These are phyloP conservation scores for Priocnemis perturbator DNA, from an alignment of 2,888 invertebrate genomes.

Conservation along the genomic window DNA sequence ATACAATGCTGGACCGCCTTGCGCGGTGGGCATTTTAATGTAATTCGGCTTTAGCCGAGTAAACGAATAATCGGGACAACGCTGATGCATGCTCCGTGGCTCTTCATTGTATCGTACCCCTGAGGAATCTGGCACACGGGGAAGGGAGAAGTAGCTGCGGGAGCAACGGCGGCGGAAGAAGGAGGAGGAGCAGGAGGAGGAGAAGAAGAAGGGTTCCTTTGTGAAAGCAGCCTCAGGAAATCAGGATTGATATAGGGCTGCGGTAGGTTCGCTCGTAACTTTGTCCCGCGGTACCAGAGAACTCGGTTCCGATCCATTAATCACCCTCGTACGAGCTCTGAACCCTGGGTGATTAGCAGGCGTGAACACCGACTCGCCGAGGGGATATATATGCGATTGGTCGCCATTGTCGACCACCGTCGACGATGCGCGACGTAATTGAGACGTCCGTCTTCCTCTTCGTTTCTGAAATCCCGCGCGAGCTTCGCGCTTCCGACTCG, in stretches of 20 bases:
- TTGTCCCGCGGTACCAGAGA: conserved; percentile 55
- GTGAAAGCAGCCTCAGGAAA: conserved; percentile 62
- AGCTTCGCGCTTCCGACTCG: neutral
- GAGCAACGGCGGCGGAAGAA: conserved; percentile 25
- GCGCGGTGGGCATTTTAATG: conserved; percentile 37
- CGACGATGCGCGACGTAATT: conserved; percentile 52
- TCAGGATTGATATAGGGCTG: conserved; percentile 66
- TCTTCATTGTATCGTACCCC: conserved; percentile 51
- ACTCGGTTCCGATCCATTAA: conserved; percentile 58
- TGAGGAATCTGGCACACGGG: conserved; percentile 44
- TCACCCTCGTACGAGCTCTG: conserved; percentile 58
- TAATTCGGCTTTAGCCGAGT: conserved; percentile 43
- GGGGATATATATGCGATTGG: conserved; percentile 63
- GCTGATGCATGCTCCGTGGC: conserved; percentile 45
- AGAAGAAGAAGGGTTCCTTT: conserved; percentile 54
- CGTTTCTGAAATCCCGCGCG: conserved; percentile 46
- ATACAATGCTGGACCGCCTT: conserved; percentile 20
- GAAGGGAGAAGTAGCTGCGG: conserved; percentile 6
- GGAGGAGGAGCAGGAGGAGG: conserved; percentile 9
- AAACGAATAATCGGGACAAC: conserved; percentile 51
- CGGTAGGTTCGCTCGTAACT: conserved; percentile 66
- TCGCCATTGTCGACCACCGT: conserved; percentile 59
- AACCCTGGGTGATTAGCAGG: conserved; percentile 64
- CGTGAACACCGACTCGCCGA: conserved; percentile 62
- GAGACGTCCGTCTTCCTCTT: conserved; percentile 57